Evolutionary conservation across 2,113 vertebrate genomes (phyloP).

Genomic region (Dasyornis broadbenti): DNA sequence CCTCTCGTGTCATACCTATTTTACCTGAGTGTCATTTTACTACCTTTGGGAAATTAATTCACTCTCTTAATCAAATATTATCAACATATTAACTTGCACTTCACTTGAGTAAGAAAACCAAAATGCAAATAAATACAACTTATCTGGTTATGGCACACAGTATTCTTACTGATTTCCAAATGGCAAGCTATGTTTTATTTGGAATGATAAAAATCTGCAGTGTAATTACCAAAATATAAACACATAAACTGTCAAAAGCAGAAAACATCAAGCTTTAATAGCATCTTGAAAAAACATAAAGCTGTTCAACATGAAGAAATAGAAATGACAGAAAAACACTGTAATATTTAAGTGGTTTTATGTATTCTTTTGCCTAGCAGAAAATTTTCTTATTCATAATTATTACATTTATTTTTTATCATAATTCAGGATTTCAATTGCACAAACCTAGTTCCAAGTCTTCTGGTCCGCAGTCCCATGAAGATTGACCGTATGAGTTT

Average conservation of each 20-base stretch:
- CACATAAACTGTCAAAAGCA: neutral
- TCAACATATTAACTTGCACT: neutral
- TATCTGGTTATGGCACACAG: neutral
- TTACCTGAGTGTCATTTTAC: neutral
- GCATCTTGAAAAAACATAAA: neutral
- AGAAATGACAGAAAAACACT: neutral
- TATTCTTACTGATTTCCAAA: neutral
- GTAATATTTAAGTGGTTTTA: neutral
- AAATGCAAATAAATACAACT: neutral
- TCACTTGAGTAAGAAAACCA: neutral
- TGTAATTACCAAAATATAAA: neutral
- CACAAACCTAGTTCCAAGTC: slow-evolving; percentile 82
- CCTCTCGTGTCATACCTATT: neutral
- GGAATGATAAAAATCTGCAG: neutral
- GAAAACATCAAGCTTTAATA: neutral
- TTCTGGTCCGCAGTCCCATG: slow-evolving; percentile 81
- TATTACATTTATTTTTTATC: neutral
- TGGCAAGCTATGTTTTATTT: neutral
- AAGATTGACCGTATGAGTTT: slow-evolving; percentile 85
- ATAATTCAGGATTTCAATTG: neutral
- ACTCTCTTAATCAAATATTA: neutral
- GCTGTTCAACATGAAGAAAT: neutral
- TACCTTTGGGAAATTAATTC: neutral
- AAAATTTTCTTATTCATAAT: neutral
- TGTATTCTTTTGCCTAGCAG: neutral